Percentiles rank a stretch among this genome's conserved stretches.
Conservation (phyloP, 2,113 vertebrate species). For the Acanthisitta chloris region DNA sequence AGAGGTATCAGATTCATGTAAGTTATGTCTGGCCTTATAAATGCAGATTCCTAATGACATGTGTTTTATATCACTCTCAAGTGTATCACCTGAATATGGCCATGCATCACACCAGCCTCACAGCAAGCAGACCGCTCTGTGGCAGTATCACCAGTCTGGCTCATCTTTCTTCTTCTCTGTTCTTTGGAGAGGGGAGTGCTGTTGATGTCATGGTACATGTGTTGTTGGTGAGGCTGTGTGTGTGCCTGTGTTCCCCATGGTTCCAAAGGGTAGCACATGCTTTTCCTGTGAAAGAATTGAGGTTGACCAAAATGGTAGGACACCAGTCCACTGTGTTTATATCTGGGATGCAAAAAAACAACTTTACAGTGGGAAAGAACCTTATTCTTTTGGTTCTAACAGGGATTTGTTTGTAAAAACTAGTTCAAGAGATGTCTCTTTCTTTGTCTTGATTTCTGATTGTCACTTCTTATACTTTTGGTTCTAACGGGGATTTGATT, state of each 20-base stretch:
- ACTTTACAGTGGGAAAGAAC: not conserved
- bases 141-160: not conserved
- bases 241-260: not conserved
- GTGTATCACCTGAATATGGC: not conserved
- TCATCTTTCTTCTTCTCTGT: not conserved
- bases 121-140: fast-evolving
- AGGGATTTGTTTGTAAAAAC: not conserved
- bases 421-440: not conserved
- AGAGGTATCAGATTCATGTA: not conserved
- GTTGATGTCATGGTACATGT: not conserved
- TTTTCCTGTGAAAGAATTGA: not conserved
- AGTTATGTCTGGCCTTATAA: not conserved
- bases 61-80: not conserved
- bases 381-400: not conserved
- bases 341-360: not conserved
- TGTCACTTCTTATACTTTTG: too few relatives aligned
- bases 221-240: not conserved
- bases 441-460: not conserved
- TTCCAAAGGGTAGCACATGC: not conserved
- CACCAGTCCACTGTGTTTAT: not conserved
- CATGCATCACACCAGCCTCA: not conserved
- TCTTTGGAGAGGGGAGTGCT: not conserved
- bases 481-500: not conserved
- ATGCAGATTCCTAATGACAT: not conserved
- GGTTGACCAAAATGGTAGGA: not conserved